Conservation (phyloP, 2,797 vertebrate species). For the Acanthis flammea region DNA sequence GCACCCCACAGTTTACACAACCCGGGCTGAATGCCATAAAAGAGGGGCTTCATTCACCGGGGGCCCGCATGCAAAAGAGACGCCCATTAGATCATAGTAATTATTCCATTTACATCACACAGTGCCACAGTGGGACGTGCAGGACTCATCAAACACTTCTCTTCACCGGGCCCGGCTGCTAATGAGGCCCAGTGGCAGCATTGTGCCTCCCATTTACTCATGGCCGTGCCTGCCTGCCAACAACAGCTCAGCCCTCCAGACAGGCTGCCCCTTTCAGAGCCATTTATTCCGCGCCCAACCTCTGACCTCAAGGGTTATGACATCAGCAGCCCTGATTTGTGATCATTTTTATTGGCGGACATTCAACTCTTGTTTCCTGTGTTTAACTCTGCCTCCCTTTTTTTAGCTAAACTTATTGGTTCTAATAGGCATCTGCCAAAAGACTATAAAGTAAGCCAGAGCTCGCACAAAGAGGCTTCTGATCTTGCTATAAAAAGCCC, state of each 20-base stretch:
- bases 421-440: slow-evolving; percentile 77
- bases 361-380: slow-evolving; percentile 81
- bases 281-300: slow-evolving; percentile 76
- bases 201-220: slow-evolving; percentile 82
- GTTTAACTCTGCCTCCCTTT: slow-evolving; percentile 75
- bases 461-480: slow-evolving; percentile 76
- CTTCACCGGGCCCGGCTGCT: slow-evolving; percentile 69
- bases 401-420: slow-evolving; percentile 72
- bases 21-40: slow-evolving; percentile 75
- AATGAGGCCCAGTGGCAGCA: slow-evolving; percentile 80
- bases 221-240: slow-evolving; percentile 75
- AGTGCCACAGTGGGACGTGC: slow-evolving; percentile 77
- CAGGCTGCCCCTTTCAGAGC: slow-evolving; percentile 80
- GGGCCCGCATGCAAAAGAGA: slow-evolving; percentile 75
- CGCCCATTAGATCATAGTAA: slow-evolving; percentile 86
- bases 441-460: slow-evolving; percentile 75
- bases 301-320: slow-evolving; percentile 79
- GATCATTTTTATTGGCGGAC: slow-evolving; percentile 83
- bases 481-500: slow-evolving; percentile 72
- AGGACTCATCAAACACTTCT: slow-evolving; percentile 83
- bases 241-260: slow-evolving; percentile 75
- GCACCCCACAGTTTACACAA: slow-evolving; percentile 78
- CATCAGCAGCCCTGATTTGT: slow-evolving; percentile 81
- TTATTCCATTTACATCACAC: slow-evolving; percentile 82
- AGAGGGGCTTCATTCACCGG: slow-evolving; percentile 76